Conservation (phyloP, 2,888 invertebrate genomes). For the Spatulosminthurus flaviceps region DNA sequence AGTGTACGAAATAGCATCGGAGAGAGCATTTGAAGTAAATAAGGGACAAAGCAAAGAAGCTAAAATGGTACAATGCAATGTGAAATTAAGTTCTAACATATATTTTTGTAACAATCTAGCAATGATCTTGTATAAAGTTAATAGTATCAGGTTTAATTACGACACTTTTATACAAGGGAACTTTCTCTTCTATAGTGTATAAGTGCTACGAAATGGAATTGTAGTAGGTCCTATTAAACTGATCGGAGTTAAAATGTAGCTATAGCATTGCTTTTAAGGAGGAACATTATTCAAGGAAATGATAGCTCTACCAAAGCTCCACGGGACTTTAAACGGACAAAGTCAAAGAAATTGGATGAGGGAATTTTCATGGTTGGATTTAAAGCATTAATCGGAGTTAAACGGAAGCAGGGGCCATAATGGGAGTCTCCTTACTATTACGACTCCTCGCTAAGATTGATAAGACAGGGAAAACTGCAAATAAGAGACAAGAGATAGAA, state of each 20-base stretch:
- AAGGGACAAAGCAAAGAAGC: too few relatives aligned
- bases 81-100: too few relatives aligned
- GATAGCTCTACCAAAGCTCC: background rate
- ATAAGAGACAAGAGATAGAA: constrained; percentile 3
- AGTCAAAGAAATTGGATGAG: constrained; percentile 33
- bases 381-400: constrained; percentile 41
- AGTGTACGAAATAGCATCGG: too few relatives aligned
- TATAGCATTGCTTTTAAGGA: background rate
- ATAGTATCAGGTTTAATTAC: too few relatives aligned
- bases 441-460: constrained; percentile 1
- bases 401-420: constrained; percentile 40
- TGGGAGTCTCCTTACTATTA: constrained; percentile 12
- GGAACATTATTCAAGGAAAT: background rate
- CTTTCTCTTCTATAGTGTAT: too few relatives aligned
- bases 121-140: too few relatives aligned
- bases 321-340: background rate
- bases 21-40: too few relatives aligned
- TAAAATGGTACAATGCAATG: too few relatives aligned
- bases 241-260: background rate
- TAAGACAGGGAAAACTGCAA: constrained; percentile 24
- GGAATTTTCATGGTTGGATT: constrained; percentile 28
- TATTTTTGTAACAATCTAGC: too few relatives aligned
- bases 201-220: too few relatives aligned
- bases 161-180: too few relatives aligned
- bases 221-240: too few relatives aligned